Evolutionary conservation across 2,797 vertebrate species (phyloP).

Genomic region (Melanotaenia trifasciata): DNA sequence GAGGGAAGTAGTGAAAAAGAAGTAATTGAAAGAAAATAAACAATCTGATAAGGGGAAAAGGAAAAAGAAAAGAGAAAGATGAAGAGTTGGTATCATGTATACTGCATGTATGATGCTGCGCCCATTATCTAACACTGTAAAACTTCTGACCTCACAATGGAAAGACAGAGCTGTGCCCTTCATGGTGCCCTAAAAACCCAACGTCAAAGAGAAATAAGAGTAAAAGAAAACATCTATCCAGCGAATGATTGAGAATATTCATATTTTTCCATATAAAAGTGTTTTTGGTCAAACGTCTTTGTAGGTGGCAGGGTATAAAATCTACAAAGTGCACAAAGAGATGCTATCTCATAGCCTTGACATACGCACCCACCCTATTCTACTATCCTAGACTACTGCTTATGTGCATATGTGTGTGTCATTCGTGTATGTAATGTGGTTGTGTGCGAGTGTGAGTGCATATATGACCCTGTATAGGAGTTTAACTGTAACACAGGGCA

Average conservation of each 20-base stretch:
- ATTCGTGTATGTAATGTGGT: slow-evolving; percentile 20
- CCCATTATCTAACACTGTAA: slow-evolving; percentile 57
- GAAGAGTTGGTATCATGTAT: slow-evolving; percentile 49
- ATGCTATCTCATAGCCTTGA: slow-evolving; percentile 76
- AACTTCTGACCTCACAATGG: slow-evolving; percentile 57
- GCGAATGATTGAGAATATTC: slow-evolving; percentile 70
- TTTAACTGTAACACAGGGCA: slow-evolving; percentile 77
- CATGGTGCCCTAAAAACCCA: slow-evolving; percentile 56
- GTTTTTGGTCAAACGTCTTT: slow-evolving; percentile 81
- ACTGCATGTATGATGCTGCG: slow-evolving; percentile 52
- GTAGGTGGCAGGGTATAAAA: slow-evolving; percentile 82
- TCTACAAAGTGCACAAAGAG: slow-evolving; percentile 83
- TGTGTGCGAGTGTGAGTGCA: slow-evolving; percentile 61
- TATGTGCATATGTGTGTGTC: slow-evolving; percentile 48
- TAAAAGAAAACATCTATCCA: slow-evolving; percentile 72
- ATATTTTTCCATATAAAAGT: slow-evolving; percentile 77
- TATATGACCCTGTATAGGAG: slow-evolving; percentile 79
- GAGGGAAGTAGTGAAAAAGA: slow-evolving; percentile 35
- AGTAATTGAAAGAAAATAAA: slow-evolving; percentile 34
- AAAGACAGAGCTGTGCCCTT: slow-evolving; percentile 47
- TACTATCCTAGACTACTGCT: slow-evolving; percentile 73
- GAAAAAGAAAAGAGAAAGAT: slow-evolving; percentile 46
- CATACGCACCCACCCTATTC: slow-evolving; percentile 75
- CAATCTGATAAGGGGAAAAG: slow-evolving; percentile 30
- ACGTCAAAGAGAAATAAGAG: slow-evolving; percentile 64